phyloP scores from a whole-genome alignment of 2,797 vertebrate genomes.

The Balearica regulorum region DNA sequence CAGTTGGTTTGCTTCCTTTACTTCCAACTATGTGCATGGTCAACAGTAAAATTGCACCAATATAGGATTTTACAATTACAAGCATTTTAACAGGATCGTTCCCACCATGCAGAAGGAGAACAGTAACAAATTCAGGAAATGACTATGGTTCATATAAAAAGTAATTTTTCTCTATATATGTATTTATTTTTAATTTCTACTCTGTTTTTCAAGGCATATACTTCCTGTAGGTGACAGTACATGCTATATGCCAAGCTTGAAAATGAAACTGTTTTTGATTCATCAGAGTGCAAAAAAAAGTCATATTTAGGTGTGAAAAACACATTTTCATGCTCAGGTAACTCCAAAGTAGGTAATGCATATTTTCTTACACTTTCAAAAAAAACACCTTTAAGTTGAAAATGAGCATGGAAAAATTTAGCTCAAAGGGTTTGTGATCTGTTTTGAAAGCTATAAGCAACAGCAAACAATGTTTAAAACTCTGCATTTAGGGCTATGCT shows the following conservation, averaged over 20 bases:
- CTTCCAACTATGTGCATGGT: background rate
- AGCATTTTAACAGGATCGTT: background rate
- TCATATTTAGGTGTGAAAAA: background rate
- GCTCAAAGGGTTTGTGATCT: background rate
- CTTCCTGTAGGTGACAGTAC: background rate
- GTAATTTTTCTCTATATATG: background rate
- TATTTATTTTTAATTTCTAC: background rate
- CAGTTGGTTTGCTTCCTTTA: background rate
- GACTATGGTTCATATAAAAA: background rate
- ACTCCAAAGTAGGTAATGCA: background rate
- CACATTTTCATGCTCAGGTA: background rate
- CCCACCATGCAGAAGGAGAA: background rate
- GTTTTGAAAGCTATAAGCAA: background rate
- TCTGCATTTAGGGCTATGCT: background rate
- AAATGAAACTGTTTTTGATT: background rate
- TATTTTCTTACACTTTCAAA: background rate
- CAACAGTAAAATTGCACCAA: background rate
- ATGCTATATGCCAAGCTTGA: background rate
- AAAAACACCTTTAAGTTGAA: background rate
- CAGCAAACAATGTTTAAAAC: background rate
- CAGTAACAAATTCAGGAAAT: background rate
- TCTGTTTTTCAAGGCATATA: background rate
- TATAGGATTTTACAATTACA: background rate
- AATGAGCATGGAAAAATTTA: background rate
- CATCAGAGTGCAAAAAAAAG: background rate